Base-by-base conservation (phyloP, 2,797 vertebrate species). In the Enoplosus armatus region DNA sequence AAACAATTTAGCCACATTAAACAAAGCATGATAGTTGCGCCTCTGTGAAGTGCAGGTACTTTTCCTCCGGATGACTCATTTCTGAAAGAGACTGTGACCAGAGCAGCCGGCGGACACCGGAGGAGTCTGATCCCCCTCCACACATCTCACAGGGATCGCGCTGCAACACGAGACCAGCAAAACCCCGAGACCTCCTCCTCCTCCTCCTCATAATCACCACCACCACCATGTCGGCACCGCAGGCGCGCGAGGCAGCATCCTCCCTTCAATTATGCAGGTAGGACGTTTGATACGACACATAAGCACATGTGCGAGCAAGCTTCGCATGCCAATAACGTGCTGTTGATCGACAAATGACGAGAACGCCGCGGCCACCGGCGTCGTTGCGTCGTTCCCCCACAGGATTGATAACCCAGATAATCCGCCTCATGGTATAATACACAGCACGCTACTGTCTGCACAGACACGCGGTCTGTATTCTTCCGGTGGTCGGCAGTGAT, bases 251-350 rank as follows among this genome's bases (percentile, higher is more conserved):
- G n/a, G 70, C 85, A 29, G 51, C 86, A 11, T 91, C 94, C 24
- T 91, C 95, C 45, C 96, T 98, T 73, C 97, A 97, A 76, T 89
- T 98, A 55, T 97, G 96, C 96, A 96, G 97, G 97, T 98, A 95
- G 84, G 88, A 79, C 18, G 31, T 53, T 41, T 12, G 2, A 61
- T 4, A 4, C 0, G 26, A 41, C 18, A 29, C 48, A 20, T n/a
- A 31, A 50, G 16, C 41, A 60, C 72, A 51, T 12, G n/a, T n/a
- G 39, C 10, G 22, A 43, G 26, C 4, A 10, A 9, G 53, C 24
- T 2, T 56, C 37, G 12, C 55, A 20, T 3, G 54, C n/a, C 39
- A 20, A 10, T 7, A 43, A 45, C 27, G 45, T 5, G 53, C 48
- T 10, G 77, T 1, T 15, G 65, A 4, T n/a, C 2, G 31, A 50